A percentile compares a stretch with the other conserved stretches of the same genome.
Conservation (phyloP, 2,888 invertebrate species). For the Labia minor region DNA sequence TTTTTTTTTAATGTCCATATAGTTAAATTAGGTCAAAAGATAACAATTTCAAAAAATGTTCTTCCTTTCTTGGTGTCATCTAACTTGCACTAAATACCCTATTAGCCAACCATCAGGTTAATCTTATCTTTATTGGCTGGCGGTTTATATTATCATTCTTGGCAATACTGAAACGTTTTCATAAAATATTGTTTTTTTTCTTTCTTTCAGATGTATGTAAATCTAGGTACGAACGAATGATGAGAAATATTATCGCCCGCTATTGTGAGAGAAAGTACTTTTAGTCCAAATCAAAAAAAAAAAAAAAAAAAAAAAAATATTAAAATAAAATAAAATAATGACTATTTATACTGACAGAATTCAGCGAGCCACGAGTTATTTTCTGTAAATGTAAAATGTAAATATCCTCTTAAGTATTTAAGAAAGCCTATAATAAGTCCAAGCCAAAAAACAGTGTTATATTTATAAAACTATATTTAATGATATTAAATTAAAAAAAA, state of each 20-base stretch:
- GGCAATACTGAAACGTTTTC: not conserved
- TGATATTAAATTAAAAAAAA: not conserved
- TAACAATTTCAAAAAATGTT: too few relatives aligned
- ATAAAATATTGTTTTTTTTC: not conserved
- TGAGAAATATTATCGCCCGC: too few relatives aligned
- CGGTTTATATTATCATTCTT: not conserved
- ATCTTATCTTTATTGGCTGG: too few relatives aligned
- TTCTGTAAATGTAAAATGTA: not conserved
- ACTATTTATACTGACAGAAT: not conserved
- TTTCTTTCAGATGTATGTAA: not conserved
- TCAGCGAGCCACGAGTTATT: not conserved
- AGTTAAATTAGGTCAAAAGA: too few relatives aligned
- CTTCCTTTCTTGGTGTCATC: too few relatives aligned
- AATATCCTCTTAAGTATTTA: not conserved
- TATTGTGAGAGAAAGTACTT: not conserved
- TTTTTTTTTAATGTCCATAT: too few relatives aligned
- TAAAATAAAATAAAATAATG: not conserved
- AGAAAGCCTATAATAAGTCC: not conserved
- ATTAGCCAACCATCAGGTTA: too few relatives aligned
- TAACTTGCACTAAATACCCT: too few relatives aligned
- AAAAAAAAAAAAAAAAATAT: not conserved
- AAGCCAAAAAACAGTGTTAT: constrained; percentile 1
- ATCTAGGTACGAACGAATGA: too few relatives aligned
- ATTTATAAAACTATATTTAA: constrained; percentile 5
- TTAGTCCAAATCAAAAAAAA: not conserved